A percentile compares a stretch with the other conserved stretches of the same genome.
Conservation (phyloP, 1,140 invertebrate genomes). For the Battus philenor region DNA sequence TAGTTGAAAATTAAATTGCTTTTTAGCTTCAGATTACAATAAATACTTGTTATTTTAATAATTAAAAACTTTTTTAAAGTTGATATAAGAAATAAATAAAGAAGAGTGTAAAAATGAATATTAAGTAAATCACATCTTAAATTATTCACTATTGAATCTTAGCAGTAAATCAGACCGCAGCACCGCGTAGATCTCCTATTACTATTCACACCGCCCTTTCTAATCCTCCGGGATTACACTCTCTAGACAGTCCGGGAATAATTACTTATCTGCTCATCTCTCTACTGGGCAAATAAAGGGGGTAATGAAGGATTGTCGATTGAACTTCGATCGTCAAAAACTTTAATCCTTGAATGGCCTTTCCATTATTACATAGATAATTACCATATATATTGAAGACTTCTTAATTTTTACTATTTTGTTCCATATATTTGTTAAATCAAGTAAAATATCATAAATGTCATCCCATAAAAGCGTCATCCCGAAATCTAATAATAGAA, state of each 20-base stretch:
- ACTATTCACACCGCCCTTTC: conserved; percentile 71
- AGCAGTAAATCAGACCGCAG: conserved; percentile 70
- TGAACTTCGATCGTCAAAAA: conserved; percentile 13
- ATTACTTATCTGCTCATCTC: conserved; percentile 67
- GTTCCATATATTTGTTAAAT: too few relatives aligned
- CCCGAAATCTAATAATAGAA: too few relatives aligned
- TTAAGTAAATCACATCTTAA: conserved; percentile 63
- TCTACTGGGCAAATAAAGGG: conserved; percentile 36
- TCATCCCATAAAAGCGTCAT: too few relatives aligned
- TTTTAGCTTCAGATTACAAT: too few relatives aligned
- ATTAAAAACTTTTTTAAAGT: too few relatives aligned
- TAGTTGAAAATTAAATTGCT: too few relatives aligned
- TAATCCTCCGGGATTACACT: conserved; percentile 67
- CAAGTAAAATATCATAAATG: too few relatives aligned
- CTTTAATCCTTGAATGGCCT: background rate
- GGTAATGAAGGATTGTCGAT: conserved; percentile 22
- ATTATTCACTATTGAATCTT: conserved; percentile 73
- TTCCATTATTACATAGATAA: conserved; percentile 8
- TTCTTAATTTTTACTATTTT: too few relatives aligned
- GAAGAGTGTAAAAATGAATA: too few relatives aligned
- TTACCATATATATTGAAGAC: too few relatives aligned
- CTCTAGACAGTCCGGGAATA: conserved; percentile 63
- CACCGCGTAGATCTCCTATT: conserved; percentile 63
- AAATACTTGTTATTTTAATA: too few relatives aligned
- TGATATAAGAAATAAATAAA: too few relatives aligned